phyloP scores from a whole-genome alignment of 2,113 vertebrate genomes.

The Irena cyanogastra region DNA sequence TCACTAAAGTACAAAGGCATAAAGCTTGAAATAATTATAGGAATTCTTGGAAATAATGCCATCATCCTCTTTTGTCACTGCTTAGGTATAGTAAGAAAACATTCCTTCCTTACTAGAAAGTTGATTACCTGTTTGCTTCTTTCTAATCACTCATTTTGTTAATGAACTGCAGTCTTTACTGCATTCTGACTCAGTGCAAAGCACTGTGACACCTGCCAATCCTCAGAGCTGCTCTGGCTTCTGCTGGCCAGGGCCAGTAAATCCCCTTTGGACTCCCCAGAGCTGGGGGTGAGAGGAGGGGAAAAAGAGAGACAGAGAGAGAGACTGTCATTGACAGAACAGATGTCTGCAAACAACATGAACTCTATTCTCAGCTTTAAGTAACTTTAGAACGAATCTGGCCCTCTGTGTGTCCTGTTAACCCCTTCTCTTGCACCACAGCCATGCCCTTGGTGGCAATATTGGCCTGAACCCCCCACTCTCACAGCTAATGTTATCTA shows the following conservation, averaged over 20 bases:
- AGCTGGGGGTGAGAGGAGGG: not conserved
- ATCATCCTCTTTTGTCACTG: not conserved
- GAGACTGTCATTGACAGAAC: not conserved
- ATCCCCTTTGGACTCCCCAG: not conserved
- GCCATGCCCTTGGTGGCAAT: not conserved
- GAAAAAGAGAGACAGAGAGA: not conserved
- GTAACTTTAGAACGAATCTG: not conserved
- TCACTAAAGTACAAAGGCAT: not conserved
- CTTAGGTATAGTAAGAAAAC: not conserved
- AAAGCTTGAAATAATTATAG: not conserved
- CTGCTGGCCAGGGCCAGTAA: not conserved
- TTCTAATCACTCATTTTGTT: not conserved
- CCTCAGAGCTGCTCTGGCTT: not conserved
- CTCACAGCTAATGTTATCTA: too few species aligned
- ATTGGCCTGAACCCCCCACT: not conserved
- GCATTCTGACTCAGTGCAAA: not conserved
- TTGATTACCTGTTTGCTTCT: not conserved
- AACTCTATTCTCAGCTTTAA: not conserved
- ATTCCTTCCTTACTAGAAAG: not conserved
- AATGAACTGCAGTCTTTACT: not conserved
- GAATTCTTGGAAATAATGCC: not conserved
- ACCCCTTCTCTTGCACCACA: not conserved
- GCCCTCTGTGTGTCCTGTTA: not conserved
- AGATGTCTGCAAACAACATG: not conserved
- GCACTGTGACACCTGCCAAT: not conserved